Percentiles rank a stretch among this genome's conserved stretches.
These are phyloP conservation scores for Oligia fasciuncula DNA, from an alignment of 2,888 invertebrate species.

Conservation along the genomic window DNA sequence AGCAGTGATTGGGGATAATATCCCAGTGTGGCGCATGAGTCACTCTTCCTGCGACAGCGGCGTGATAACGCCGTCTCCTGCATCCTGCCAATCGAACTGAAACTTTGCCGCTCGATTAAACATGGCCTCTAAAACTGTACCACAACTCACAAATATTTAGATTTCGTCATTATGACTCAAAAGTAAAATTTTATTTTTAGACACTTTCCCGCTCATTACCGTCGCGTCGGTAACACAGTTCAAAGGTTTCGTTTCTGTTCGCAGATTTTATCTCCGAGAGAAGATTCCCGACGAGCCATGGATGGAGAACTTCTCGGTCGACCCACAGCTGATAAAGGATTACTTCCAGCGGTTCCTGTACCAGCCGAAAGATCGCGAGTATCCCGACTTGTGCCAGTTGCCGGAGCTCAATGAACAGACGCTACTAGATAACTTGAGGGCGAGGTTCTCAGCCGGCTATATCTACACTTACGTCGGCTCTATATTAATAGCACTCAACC, in stretches of 20 bases:
- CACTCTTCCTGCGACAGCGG: constrained; percentile 86
- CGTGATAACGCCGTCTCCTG: constrained; percentile 84
- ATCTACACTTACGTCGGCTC: constrained; percentile 99
- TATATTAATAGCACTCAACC: constrained; percentile 98
- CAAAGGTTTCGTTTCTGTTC: constrained; percentile 67
- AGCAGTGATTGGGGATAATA: constrained; percentile 84
- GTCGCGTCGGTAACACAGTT: constrained; percentile 33
- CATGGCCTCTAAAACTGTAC: constrained; percentile 77
- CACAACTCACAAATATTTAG: constrained; percentile 76
- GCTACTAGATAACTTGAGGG: constrained; percentile 96
- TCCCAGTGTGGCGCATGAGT: constrained; percentile 79
- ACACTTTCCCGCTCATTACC: constrained; percentile 47
- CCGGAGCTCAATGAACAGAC: constrained; percentile 98
- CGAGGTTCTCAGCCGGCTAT: constrained; percentile 96
- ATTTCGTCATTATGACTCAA: constrained; percentile 80
- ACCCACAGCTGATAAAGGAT: constrained; percentile 97
- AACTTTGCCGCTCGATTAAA: constrained; percentile 79
- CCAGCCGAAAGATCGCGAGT: constrained; percentile 97
- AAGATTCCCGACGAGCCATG: constrained; percentile 96
- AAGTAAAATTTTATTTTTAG: constrained; percentile 79
- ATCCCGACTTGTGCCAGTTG: constrained; percentile 98
- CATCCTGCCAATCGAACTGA: constrained; percentile 87
- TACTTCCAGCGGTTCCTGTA: constrained; percentile 97
- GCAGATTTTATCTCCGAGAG: constrained; percentile 96
- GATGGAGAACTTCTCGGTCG: constrained; percentile 96